These are phyloP conservation scores for Eolophus roseicapilla DNA, from an alignment of 2,113 vertebrate genomes.

Conservation along the genomic window DNA sequence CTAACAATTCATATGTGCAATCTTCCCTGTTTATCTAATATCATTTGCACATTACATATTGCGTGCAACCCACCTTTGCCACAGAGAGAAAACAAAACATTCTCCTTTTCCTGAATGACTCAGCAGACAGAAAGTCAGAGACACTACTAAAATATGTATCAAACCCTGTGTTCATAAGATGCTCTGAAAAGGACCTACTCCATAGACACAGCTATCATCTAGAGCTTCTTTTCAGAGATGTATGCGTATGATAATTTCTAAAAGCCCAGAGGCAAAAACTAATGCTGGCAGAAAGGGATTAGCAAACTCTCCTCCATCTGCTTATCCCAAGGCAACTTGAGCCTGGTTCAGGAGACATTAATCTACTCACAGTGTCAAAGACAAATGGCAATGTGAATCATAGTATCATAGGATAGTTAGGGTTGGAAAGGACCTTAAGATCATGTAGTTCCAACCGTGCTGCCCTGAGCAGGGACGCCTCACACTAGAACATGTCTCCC, in stretches of 20 bases:
- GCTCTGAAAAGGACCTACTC: background rate
- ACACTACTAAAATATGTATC: background rate
- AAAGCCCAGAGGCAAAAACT: background rate
- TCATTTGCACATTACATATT: background rate
- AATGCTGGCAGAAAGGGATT: background rate
- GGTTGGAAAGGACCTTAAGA: background rate
- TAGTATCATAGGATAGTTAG: background rate
- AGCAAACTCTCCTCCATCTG: background rate
- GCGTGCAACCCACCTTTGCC: background rate
- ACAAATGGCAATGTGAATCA: background rate
- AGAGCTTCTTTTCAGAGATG: background rate
- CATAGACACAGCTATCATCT: background rate
- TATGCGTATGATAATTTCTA: background rate
- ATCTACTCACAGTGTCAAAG: background rate
- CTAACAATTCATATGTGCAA: background rate
- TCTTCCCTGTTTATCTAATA: background rate
- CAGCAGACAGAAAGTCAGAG: background rate
- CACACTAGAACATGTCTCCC: background rate
- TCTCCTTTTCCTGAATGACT: background rate
- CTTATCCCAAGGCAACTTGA: background rate
- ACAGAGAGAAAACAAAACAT: background rate
- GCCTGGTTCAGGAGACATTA: background rate
- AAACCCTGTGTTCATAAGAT: background rate
- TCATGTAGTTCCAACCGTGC: background rate
- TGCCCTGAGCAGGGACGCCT: background rate